Evolutionary conservation across 2,888 invertebrate species (phyloP).

Genomic region (Caenorhabditis angaria): DNA sequence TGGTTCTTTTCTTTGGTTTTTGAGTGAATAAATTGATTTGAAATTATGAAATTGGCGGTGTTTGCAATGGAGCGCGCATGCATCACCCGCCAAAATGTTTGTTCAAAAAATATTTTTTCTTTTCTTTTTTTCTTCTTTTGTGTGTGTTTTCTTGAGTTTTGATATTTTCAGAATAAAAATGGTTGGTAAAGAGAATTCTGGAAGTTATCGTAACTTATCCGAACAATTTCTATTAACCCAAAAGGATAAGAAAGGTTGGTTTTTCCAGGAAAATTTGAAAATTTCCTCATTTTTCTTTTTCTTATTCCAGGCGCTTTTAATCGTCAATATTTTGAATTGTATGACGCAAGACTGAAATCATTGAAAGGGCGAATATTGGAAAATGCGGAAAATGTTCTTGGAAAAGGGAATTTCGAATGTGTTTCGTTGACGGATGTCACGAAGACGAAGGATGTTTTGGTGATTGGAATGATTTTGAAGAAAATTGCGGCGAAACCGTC

Average conservation of each 20-base stretch:
- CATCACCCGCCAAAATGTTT: background rate
- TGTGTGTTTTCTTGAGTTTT: background rate
- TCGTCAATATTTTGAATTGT: slow-evolving; percentile 48
- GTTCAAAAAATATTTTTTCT: background rate
- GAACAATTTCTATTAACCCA: slow-evolving; percentile 27
- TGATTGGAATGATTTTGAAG: slow-evolving; percentile 55
- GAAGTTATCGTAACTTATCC: slow-evolving; percentile 33
- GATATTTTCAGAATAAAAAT: slow-evolving; percentile 2
- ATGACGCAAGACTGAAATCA: slow-evolving; percentile 39
- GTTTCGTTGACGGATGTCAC: slow-evolving; percentile 29
- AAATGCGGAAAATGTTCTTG: slow-evolving; percentile 15
- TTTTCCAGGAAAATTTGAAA: background rate
- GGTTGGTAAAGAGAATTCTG: slow-evolving; percentile 12
- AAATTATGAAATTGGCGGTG: background rate
- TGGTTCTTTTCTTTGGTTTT: background rate
- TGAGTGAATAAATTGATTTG: background rate
- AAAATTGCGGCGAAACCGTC: slow-evolving; percentile 45
- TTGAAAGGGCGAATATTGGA: slow-evolving; percentile 10
- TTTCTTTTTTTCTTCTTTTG: background rate
- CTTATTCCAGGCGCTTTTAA: slow-evolving; percentile 30
- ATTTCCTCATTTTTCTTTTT: too few relatives aligned
- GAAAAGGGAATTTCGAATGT: slow-evolving; percentile 30
- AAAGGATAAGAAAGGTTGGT: slow-evolving; percentile 28
- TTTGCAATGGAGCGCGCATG: background rate
- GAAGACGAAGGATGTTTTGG: slow-evolving; percentile 36